Base-by-base conservation (phyloP, 2,797 vertebrate species). In the Lateolabrax maculatus region DNA sequence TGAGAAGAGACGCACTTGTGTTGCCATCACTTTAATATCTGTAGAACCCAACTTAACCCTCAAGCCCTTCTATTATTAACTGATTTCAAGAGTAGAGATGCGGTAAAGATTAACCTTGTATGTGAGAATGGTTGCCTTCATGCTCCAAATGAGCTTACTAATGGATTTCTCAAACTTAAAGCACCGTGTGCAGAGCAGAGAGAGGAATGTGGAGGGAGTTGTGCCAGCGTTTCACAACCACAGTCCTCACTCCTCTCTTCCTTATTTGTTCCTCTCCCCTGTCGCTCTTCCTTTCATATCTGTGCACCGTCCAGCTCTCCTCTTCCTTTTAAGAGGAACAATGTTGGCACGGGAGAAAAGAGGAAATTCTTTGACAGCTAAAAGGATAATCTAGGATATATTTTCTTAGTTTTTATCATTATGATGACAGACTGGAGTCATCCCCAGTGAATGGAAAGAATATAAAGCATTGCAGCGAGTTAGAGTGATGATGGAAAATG, bases 261-360 rank as follows among this genome's bases (percentile, higher is more conserved):
- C 83, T 84, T 84, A 83, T 86, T 84, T 85, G 83, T 83, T 85
- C 75, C 36, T 77, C 66, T 78, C 21, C 48, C 64, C 66, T 57
- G 37, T 27, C 11, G 5, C 52, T 53, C 48, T 75, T 81, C 76
- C 67, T 82, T 78, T 73, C 71, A 73, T 27, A 81, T 55, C 64
- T 36, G 21, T 4, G 13, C 34, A 29, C n/a, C 49, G 5, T 65
- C 21, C 83, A 49, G 19, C 69, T 65, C 31, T 48, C 18, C 15
- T 31, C 65, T 76, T 55, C 83, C 74, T 87, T 72, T 79, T 43
- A 44, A 49, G 23, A 65, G 19, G 23, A 68, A 70, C 46, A 71
- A 60, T 49, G 29, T 48, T 79, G 83, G 83, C 64, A 71, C 55
- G 58, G 63, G 76, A 58, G 61, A 68, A 36, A 44, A 61, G n/a